Conservation (phyloP, 2,113 vertebrate genomes). For the Neodontobutis hainanensis region DNA sequence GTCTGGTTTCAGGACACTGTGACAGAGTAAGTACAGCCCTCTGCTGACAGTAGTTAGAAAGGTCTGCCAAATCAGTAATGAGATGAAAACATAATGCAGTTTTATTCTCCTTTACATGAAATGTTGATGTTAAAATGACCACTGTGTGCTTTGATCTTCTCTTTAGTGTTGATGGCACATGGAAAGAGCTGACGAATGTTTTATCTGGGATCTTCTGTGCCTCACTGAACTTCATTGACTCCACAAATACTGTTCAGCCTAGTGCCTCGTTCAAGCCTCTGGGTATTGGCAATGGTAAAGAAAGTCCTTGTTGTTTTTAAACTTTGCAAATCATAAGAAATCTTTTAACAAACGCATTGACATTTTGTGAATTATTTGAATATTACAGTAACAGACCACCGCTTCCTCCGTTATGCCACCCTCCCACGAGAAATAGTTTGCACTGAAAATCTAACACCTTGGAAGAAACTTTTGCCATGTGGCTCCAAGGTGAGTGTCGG, state of each 20-base stretch:
- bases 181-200: slow-evolving; percentile 96
- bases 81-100: neutral
- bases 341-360: neutral
- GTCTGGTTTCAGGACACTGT: slow-evolving; percentile 96
- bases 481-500: slow-evolving; percentile 87
- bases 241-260: slow-evolving; percentile 94
- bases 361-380: slow-evolving; percentile 6
- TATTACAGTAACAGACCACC: slow-evolving; percentile 86
- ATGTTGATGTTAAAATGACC: neutral
- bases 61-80: neutral
- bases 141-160: neutral
- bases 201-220: slow-evolving; percentile 97
- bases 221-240: slow-evolving; percentile 98
- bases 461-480: slow-evolving; percentile 97
- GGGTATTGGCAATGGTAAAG: slow-evolving; percentile 89
- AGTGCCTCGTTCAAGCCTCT: slow-evolving; percentile 97
- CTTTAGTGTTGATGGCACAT: slow-evolving; percentile 89
- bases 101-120: neutral
- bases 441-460: slow-evolving; percentile 97
- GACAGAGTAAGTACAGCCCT: slow-evolving; percentile 83
- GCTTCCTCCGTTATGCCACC: slow-evolving; percentile 90
- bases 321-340: neutral
- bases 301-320: slow-evolving; percentile 11
- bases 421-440: slow-evolving; percentile 95
- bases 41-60: neutral